phyloP scores from a whole-genome alignment of 2,797 vertebrate species.

The Etheostoma perlongum region DNA sequence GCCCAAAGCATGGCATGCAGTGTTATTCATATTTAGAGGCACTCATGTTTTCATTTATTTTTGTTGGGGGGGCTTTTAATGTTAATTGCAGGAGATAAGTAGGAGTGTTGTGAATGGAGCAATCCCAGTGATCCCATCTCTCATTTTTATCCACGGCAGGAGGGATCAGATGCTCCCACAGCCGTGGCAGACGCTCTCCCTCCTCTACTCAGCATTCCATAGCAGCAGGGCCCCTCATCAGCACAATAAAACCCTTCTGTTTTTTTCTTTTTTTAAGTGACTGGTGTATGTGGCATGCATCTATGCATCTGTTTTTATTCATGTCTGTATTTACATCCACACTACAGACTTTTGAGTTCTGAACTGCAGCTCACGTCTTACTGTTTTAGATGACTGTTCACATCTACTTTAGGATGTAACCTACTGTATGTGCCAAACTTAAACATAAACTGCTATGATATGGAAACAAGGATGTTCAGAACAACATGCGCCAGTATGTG shows the following conservation, averaged over 20 bases:
- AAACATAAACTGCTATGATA: slow-evolving; percentile 17
- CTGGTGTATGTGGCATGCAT: background rate
- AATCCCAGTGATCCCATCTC: slow-evolving; percentile 60
- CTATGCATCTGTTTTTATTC: slow-evolving; percentile 35
- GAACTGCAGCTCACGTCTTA: slow-evolving; percentile 42
- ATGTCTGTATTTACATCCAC: slow-evolving; percentile 41
- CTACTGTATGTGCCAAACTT: slow-evolving; percentile 15
- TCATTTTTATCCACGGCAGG: slow-evolving; percentile 61
- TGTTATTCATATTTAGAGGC: slow-evolving; percentile 52
- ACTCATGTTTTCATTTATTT: slow-evolving; percentile 51
- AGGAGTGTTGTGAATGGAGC: slow-evolving; percentile 45
- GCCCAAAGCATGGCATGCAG: slow-evolving; percentile 25
- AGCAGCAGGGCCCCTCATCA: slow-evolving; percentile 60
- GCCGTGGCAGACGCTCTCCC: slow-evolving; percentile 38
- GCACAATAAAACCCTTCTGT: slow-evolving; percentile 59
- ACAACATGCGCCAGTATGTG: background rate
- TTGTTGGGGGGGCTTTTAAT: slow-evolving; percentile 45
- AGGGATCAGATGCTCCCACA: slow-evolving; percentile 53
- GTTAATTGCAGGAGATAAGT: slow-evolving; percentile 63
- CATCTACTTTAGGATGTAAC: slow-evolving; percentile 62
- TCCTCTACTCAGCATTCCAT: slow-evolving; percentile 63
- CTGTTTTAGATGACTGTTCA: slow-evolving; percentile 46
- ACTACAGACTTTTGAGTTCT: slow-evolving; percentile 44
- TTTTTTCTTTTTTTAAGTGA: slow-evolving; percentile 29
- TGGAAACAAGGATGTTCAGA: slow-evolving; percentile 4